phyloP scores from a whole-genome alignment of 2,113 vertebrate genomes.

The Lagenorhynchus albirostris region DNA sequence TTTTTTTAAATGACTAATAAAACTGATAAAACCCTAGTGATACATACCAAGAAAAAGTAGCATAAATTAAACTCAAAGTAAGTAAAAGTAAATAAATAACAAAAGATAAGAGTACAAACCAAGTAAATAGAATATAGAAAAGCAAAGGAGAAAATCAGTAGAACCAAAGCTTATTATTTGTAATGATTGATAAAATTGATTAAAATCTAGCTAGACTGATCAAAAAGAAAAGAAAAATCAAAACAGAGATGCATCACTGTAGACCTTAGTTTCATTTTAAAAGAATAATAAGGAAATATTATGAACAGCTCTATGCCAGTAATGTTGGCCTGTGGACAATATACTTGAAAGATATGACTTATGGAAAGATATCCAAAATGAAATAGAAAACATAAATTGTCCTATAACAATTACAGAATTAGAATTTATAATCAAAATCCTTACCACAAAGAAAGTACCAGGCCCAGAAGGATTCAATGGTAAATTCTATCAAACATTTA shows the following conservation, averaged over 20 bases:
- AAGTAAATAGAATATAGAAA: background rate
- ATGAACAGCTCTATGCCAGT: background rate
- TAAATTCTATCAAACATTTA: background rate
- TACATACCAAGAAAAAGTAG: background rate
- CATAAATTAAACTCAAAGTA: background rate
- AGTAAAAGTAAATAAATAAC: background rate
- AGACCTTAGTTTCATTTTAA: background rate
- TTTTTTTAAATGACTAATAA: background rate
- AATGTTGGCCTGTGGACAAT: background rate
- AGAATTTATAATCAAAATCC: background rate
- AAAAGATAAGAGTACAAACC: background rate
- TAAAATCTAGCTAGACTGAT: background rate
- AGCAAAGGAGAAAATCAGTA: background rate
- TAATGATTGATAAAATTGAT: background rate
- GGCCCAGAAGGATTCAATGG: background rate
- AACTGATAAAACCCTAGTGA: background rate
- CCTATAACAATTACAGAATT: background rate
- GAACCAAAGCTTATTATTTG: background rate
- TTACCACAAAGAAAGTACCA: background rate
- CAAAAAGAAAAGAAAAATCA: background rate
- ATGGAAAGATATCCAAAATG: background rate
- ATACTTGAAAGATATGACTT: background rate
- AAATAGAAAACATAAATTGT: background rate
- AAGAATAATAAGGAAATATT: background rate
- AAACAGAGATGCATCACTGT: no score